Evolutionary conservation across 2,113 vertebrate species (phyloP), one percentile per base, ranked within the genome.

Genomic region (Cygnus buccinator): DNA sequence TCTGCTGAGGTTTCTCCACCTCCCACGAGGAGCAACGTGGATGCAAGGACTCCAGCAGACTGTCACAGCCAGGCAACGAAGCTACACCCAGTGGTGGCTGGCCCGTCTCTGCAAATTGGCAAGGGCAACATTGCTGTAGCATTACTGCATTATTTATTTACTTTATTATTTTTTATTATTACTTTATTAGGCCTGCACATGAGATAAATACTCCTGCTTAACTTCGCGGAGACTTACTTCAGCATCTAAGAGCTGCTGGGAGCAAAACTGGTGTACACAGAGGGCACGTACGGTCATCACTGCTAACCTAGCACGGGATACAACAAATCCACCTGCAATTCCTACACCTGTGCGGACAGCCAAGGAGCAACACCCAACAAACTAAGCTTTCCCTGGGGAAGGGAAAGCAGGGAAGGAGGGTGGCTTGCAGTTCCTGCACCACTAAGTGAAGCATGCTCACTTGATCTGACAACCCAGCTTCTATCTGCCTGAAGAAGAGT

Each of bases 221-320:
- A 46, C 58, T 84, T 90, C 50, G 67, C 29, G 28, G 20, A 71
- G 31, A 11, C 2, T 89, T 77, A 13, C n/a, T 89, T 77, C 55
- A 67, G 11, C 13, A 33, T 11, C 26, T 72, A 17, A 19, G 26
- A 6, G 25, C 6, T 43, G 25, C 31, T 41, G 37, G 23, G 16
- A 72, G 18, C 20, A 73, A 68, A 37, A 84, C 35, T 9, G 5
- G 4, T 6, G 6, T 46, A 66, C 31, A 59, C 50, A 29, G 46
- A 68, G 8, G 17, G 4, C 0, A 2, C 8, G 8, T 6, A 33
- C 0, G 0, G 1, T 55, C 77, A 67, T 29, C 14, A 8, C 0
- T 16, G 19, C 22, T 65, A 68, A 76, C 25, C 4, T 44, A 37
- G 59, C 41, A 63, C 26, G 57, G 16, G 20, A 68, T 5, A 15